Conservation (phyloP, 1,140 invertebrate genomes). For the Calephelis nemesis region DNA sequence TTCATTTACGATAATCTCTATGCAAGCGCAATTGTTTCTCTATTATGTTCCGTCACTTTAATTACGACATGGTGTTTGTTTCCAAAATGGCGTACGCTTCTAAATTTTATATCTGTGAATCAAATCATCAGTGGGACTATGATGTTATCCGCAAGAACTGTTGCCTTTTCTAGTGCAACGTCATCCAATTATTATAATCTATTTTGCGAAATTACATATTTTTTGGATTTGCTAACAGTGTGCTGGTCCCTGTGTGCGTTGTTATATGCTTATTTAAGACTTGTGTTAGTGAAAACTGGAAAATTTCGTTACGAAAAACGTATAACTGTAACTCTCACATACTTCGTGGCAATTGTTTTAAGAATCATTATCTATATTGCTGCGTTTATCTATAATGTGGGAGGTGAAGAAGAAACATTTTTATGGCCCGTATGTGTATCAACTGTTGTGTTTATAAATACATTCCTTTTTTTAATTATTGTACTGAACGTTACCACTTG, state of each 20-base stretch:
- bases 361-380: background rate
- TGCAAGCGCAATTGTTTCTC: too few species aligned
- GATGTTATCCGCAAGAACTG: background rate
- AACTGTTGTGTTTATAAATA: background rate
- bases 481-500: slow-evolving; percentile 12
- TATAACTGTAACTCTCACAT: slow-evolving; percentile 25
- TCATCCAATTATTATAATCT: too few species aligned
- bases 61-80: slow-evolving; percentile 33
- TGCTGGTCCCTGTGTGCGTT: slow-evolving; percentile 38
- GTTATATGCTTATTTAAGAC: slow-evolving; percentile 33
- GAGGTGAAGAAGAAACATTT: background rate
- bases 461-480: background rate
- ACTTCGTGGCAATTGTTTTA: background rate
- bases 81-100: slow-evolving; percentile 33
- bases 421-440: background rate
- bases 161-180: too few species aligned
- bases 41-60: slow-evolving; percentile 24
- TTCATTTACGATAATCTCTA: too few species aligned
- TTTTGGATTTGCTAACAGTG: slow-evolving; percentile 23
- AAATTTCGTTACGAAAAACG: slow-evolving; percentile 35
- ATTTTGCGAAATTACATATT: slow-evolving; percentile 1
- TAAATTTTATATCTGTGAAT: slow-evolving; percentile 36
- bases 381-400: background rate
- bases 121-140: slow-evolving; percentile 38
- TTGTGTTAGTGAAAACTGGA: slow-evolving; percentile 30